Evolutionary conservation across 2,888 invertebrate species (phyloP).

Genomic region (Bibio marci): DNA sequence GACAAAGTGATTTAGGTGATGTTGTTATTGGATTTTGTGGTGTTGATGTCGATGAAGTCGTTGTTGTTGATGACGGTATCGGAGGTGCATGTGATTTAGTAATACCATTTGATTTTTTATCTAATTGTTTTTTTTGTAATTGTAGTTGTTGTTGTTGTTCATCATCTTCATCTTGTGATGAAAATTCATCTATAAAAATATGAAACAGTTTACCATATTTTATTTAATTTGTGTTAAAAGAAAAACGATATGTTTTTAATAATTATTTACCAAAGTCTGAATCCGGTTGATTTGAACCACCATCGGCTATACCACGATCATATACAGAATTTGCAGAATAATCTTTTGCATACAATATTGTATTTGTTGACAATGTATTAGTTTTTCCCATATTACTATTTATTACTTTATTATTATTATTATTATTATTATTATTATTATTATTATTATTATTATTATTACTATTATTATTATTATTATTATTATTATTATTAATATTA

Average conservation of each 20-base stretch:
- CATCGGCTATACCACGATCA: constrained; percentile 40
- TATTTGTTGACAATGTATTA: not conserved
- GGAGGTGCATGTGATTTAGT: constrained; percentile 21
- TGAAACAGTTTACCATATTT: not conserved
- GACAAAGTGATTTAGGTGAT: constrained; percentile 33
- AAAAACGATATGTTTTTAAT: constrained; percentile 3
- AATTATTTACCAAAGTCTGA: constrained; percentile 54
- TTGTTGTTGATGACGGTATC: not conserved
- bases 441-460: constrained; percentile 10
- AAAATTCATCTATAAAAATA: constrained; percentile 54
- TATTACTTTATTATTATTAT: not conserved
- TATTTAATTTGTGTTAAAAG: not conserved
- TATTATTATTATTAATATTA: constrained; percentile 22
- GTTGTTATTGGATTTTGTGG: constrained; percentile 14
- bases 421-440: not conserved
- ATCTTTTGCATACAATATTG: too few relatives aligned
- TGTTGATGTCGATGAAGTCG: not conserved
- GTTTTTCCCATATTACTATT: not conserved
- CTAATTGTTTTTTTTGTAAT: constrained; percentile 13
- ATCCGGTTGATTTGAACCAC: constrained; percentile 72
- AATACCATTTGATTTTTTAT: too few relatives aligned
- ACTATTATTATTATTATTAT: constrained; percentile 26
- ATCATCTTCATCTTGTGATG: constrained; percentile 52
- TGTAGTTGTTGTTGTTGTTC: constrained; percentile 17
- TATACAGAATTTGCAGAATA: constrained; percentile 13